Base-by-base conservation (phyloP, 2,888 invertebrate species). In the Noctua pronuba region DNA sequence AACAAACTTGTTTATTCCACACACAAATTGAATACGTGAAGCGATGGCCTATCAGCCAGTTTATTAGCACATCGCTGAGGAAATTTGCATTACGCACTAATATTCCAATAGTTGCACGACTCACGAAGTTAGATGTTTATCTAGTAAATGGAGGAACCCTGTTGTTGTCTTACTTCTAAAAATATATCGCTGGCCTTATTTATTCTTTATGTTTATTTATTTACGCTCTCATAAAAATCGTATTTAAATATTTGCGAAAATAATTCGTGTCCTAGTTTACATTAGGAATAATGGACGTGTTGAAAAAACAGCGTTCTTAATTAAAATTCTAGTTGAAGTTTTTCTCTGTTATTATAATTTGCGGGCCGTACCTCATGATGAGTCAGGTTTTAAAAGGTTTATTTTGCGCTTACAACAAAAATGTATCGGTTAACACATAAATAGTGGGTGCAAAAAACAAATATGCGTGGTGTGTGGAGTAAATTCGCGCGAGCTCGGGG, bases 11-110 rank as follows among this genome's bases (percentile, higher is more conserved):
- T 86, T 82, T 74, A 86, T 77, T 73, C 49, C 70, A 73, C 35
- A 71, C 78, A 83, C 70, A 73, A 75, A 81, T 82, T 79, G 70
- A 81, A 80, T 77, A 78, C 89, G 90, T 90, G 89, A 88, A 80
- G 87, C 86, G 88, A 88, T 92, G 88, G 89, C 90, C 89, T 91
- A 90, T 92, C 87, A 86, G 87, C 81, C 88, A 64, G 58, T 88
- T 90, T 79, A 91, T 92, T 93, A 90, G 91, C 91, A 90, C 91
- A 91, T 87, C 82, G 82, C 81, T 87, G 85, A 91, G 90, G 89
- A 91, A 90, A 91, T 92, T 92, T 87, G 90, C 91, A 92, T 91
- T 91, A 90, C 91, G 90, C 88, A 90, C 89, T 90, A 90, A 90
- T 88, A 88, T 91, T 90, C 86, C 84, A 85, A 86, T 89, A 77